Conservation (phyloP, 1,140 invertebrate species). For the Drosophila melanica region DNA sequence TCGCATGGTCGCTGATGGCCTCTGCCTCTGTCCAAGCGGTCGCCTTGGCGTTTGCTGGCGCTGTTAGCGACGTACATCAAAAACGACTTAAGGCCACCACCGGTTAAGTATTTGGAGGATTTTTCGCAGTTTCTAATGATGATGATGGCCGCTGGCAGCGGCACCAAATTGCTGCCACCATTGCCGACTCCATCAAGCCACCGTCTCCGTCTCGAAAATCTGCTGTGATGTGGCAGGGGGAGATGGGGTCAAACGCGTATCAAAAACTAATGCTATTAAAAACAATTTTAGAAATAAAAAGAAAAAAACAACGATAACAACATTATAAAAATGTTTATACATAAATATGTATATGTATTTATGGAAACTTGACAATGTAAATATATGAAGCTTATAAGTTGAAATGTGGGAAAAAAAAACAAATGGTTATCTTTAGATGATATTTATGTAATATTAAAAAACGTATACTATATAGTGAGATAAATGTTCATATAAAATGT, state of each 20-base stretch:
- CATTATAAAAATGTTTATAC: neutral
- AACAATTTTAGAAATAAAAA: conserved; percentile 14
- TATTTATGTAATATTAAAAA: too few species aligned
- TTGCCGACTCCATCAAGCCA: conserved; percentile 34
- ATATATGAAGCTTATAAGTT: neutral
- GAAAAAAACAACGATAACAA: neutral
- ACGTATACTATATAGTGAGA: neutral
- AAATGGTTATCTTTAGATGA: too few species aligned
- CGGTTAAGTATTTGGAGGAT: conserved; percentile 59
- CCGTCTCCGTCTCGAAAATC: conserved; percentile 1
- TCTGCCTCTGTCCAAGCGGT: conserved; percentile 34
- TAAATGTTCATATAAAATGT: neutral
- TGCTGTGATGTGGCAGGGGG: conserved; percentile 7
- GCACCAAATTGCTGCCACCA: conserved; percentile 43
- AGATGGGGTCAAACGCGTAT: conserved; percentile 35
- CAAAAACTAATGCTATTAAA: conserved; percentile 26
- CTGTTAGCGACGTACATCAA: conserved; percentile 58
- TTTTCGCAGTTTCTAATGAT: conserved; percentile 75
- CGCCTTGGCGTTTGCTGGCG: conserved; percentile 34
- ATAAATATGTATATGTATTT: conserved; percentile 7
- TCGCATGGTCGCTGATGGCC: conserved; percentile 9
- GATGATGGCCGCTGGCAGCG: conserved; percentile 56
- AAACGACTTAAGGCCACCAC: conserved; percentile 73
- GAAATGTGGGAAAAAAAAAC: neutral
- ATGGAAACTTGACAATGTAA: neutral